Evolutionary conservation across 2,797 vertebrate genomes (phyloP).

Genomic region (Sternarchorhynchus goeldii): DNA sequence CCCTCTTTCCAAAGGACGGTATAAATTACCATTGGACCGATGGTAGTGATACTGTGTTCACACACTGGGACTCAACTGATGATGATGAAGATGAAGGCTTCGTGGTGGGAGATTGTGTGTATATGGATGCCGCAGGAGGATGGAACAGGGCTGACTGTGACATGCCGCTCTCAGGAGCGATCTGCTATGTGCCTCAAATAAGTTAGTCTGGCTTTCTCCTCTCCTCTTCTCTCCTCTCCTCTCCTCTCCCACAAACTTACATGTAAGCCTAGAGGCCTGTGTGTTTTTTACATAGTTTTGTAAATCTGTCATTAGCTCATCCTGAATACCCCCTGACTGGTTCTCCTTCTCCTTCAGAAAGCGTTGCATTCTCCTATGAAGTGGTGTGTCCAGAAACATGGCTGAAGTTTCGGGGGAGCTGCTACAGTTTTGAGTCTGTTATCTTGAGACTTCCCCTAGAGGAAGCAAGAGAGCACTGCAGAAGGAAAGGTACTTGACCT

Average conservation of each 20-base stretch:
- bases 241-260: not conserved
- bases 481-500: conserved; percentile 78
- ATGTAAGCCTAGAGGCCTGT: not conserved
- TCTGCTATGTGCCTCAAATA: conserved; percentile 79
- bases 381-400: conserved; percentile 82
- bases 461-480: conserved; percentile 85
- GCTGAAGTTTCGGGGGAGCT: conserved; percentile 86
- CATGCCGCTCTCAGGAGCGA: conserved; percentile 78
- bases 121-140: conserved; percentile 82
- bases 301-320: not conserved
- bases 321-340: not conserved
- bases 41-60: conserved; percentile 83
- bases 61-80: conserved; percentile 82
- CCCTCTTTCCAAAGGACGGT: conserved; percentile 74
- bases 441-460: conserved; percentile 80
- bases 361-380: conserved; percentile 70
- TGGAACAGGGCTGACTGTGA: conserved; percentile 85
- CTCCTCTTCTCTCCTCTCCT: not conserved
- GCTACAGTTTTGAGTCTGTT: conserved; percentile 90
- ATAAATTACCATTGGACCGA: conserved; percentile 89
- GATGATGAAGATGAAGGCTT: conserved; percentile 72
- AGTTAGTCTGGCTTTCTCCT: conserved; percentile 72
- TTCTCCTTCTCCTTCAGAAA: conserved; percentile 68
- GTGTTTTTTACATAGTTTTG: not conserved
- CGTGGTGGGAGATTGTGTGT: conserved; percentile 83